Evolutionary conservation across 1,140 invertebrate species (phyloP).

Genomic region (Sycophila sp.): DNA sequence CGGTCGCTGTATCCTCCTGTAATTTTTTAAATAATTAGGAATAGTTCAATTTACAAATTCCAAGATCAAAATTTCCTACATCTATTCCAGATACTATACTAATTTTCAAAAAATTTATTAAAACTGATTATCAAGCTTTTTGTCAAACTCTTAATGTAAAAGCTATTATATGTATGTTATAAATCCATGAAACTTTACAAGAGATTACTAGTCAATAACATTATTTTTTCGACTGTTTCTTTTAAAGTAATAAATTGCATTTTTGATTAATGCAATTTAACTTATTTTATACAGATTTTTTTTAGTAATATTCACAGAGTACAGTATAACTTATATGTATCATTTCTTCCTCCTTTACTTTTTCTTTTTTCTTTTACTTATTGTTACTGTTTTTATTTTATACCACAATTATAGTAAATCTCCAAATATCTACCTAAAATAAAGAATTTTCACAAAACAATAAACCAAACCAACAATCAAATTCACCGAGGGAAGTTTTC

Average conservation of each 20-base stretch:
- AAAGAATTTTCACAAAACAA: neutral
- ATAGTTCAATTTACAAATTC: conserved; percentile 17
- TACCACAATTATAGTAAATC: conserved; percentile 12
- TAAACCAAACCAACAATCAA: conserved; percentile 9
- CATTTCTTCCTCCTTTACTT: neutral
- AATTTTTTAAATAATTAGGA: conserved; percentile 44
- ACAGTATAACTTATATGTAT: neutral
- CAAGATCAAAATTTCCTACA: conserved; percentile 32
- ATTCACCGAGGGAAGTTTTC: conserved; percentile 5
- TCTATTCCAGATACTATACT: conserved; percentile 25
- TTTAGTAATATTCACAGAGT: conserved; percentile 8
- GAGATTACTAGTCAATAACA: too few species aligned
- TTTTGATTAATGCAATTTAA: conserved; percentile 12
- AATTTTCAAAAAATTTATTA: conserved; percentile 7
- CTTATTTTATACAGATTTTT: conserved; percentile 7
- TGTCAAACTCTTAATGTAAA: too few species aligned
- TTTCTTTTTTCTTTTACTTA: conserved; percentile 11
- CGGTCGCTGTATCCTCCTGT: conserved; percentile 61
- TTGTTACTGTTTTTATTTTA: too few species aligned
- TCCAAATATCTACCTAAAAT: neutral
- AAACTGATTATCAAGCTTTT: too few species aligned
- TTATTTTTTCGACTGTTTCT: too few species aligned
- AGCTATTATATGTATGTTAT: too few species aligned
- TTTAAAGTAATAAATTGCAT: too few species aligned
- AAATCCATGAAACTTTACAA: too few species aligned